A percentile compares a stretch with the other conserved stretches of the same genome.
phyloP scores from a whole-genome alignment of 2,113 vertebrate genomes.

The Zingel zingel region DNA sequence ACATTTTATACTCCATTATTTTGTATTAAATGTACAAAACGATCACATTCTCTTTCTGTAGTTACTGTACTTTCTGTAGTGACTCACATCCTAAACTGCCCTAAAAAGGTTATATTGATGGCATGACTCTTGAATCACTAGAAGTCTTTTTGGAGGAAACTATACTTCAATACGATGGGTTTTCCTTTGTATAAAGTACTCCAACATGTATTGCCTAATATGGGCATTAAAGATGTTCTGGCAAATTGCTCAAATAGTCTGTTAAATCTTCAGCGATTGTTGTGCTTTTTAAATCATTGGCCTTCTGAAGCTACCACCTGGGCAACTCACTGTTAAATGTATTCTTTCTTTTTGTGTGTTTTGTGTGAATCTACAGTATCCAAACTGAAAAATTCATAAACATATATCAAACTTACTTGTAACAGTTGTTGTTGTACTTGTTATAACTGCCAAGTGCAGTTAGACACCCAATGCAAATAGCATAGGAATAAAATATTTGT shows the following conservation, averaged over 20 bases:
- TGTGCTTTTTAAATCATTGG: background rate
- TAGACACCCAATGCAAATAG: conserved; percentile 85
- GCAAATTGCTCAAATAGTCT: background rate
- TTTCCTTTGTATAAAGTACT: background rate
- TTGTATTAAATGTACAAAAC: background rate
- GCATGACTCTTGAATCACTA: background rate
- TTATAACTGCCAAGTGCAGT: conserved; percentile 87
- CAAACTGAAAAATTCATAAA: background rate
- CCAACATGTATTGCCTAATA: background rate
- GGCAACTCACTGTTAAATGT: background rate
- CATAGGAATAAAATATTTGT: conserved; percentile 88
- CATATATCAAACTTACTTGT: conserved; percentile 79
- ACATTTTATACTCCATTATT: background rate
- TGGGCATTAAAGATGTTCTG: background rate
- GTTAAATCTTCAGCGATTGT: background rate
- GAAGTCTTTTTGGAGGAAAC: background rate
- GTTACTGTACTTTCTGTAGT: background rate
- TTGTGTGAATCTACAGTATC: background rate
- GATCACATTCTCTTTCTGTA: background rate
- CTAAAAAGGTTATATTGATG: background rate
- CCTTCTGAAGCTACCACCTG: background rate
- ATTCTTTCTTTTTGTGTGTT: background rate
- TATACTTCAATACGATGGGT: background rate
- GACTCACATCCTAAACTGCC: background rate
- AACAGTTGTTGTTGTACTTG: conserved; percentile 88